Conservation (phyloP, 2,888 invertebrate genomes). For the Macaria liturata region DNA sequence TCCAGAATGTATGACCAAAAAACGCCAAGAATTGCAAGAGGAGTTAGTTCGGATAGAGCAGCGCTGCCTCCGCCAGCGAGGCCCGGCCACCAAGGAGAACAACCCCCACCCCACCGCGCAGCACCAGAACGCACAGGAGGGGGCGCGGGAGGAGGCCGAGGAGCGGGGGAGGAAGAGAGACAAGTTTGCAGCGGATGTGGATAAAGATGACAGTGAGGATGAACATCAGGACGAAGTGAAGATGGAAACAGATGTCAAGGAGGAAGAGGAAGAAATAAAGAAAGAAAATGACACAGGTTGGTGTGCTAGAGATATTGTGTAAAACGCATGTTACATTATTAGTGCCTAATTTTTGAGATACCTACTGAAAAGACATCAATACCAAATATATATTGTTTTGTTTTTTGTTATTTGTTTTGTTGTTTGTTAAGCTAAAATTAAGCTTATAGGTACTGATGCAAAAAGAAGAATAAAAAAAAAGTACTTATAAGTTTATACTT, state of each 20-base stretch:
- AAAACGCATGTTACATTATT: too few species aligned
- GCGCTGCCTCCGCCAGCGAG: conserved; percentile 62
- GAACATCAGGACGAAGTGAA: conserved; percentile 53
- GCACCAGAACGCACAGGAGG: conserved; percentile 26
- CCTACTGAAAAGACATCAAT: too few species aligned
- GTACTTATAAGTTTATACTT: too few species aligned
- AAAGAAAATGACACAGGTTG: conserved; percentile 14
- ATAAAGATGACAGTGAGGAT: conserved; percentile 77
- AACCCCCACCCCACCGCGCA: conserved; percentile 49
- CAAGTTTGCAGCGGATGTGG: conserved; percentile 70
- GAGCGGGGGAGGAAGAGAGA: conserved; percentile 54
- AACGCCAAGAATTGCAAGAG: conserved; percentile 84
- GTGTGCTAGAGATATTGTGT: background rate
- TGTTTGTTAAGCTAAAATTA: too few species aligned
- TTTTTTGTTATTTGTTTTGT: too few species aligned
- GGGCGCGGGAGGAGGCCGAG: conserved; percentile 25
- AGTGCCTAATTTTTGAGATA: too few species aligned
- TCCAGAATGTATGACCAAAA: conserved; percentile 85
- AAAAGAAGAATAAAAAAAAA: too few species aligned
- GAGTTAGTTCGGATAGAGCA: conserved; percentile 86
- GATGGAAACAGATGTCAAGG: conserved; percentile 1
- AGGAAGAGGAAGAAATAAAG: background rate
- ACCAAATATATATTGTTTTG: too few species aligned
- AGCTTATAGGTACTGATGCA: too few species aligned
- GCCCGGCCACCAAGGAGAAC: conserved; percentile 62